Conservation (phyloP, 2,113 vertebrate species). For the Numenius arquata region DNA sequence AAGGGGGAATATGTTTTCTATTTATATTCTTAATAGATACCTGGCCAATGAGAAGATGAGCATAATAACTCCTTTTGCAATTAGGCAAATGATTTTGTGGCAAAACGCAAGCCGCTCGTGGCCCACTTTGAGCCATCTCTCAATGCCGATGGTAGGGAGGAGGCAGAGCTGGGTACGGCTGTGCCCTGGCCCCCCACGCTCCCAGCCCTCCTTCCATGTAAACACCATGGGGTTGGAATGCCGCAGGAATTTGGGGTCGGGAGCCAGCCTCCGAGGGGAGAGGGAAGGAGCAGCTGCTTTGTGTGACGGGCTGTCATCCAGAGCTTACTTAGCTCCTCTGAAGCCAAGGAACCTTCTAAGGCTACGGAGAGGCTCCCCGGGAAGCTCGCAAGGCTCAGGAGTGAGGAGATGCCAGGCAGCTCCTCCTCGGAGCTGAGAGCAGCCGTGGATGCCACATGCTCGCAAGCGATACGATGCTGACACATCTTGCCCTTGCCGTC, state of each 20-base stretch:
- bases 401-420: background rate
- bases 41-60: background rate
- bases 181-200: background rate
- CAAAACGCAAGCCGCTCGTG: accelerated
- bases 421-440: background rate
- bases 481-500: background rate
- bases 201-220: background rate
- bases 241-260: background rate
- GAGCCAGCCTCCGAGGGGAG: constrained; percentile 5
- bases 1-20: background rate
- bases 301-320: background rate
- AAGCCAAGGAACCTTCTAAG: constrained; percentile 23
- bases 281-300: constrained; percentile 32
- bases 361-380: background rate
- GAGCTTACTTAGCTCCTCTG: background rate
- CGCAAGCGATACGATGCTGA: accelerated
- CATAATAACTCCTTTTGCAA: background rate
- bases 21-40: background rate
- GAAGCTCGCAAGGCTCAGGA: background rate
- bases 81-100: background rate
- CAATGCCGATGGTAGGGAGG: background rate
- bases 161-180: background rate
- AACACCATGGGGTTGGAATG: background rate
- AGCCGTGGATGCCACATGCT: background rate
- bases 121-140: background rate